Evolutionary conservation across 2,113 vertebrate species (phyloP).

Genomic region (Ictidomys tridecemlineatus): DNA sequence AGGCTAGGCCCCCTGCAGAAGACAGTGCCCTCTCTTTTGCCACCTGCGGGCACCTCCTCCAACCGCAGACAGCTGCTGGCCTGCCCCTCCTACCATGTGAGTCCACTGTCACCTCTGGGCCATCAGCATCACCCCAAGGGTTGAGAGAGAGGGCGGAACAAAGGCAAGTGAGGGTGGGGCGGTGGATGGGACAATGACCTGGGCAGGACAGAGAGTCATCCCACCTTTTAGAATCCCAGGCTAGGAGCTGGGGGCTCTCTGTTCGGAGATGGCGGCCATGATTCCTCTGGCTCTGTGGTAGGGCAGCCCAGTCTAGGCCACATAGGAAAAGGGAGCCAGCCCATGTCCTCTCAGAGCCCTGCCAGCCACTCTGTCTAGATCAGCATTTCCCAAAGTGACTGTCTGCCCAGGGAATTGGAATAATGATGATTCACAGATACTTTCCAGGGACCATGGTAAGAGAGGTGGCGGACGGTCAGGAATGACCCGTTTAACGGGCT

Average conservation of each 20-base stretch:
- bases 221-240: not conserved
- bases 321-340: not conserved
- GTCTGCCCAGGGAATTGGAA: not conserved
- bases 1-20: not conserved
- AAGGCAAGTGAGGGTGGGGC: no score
- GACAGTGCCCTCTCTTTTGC: not conserved
- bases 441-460: no score
- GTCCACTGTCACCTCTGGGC: not conserved
- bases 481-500: no score
- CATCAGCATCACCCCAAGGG: not conserved
- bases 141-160: not conserved
- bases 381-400: not conserved
- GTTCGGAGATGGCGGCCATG: not conserved
- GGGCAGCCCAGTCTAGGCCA: not conserved
- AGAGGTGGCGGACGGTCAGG: no score
- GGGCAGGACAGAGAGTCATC: not conserved
- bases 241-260: not conserved
- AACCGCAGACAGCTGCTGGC: not conserved
- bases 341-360: accelerated
- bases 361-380: not conserved
- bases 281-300: not conserved
- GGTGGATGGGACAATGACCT: not conserved
- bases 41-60: not conserved
- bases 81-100: not conserved
- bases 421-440: no score